Percentiles rank a stretch among this genome's conserved stretches.
Evolutionary conservation across 2,113 vertebrate genomes (phyloP).

Genomic region (Corythornis cristatus): DNA sequence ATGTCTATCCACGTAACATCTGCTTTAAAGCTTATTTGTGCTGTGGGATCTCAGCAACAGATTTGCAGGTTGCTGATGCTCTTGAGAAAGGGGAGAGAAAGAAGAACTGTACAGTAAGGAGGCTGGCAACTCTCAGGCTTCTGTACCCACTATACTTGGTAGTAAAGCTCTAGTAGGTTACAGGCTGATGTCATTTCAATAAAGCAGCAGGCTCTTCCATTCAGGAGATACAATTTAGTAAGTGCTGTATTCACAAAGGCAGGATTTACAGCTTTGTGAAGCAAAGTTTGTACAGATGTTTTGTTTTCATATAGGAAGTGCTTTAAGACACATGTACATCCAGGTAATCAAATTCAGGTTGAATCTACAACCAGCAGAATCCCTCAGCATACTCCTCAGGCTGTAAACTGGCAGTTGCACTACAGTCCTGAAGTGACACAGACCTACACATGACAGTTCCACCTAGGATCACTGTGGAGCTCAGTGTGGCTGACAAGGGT

Average conservation of each 20-base stretch:
- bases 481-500: rapidly evolving
- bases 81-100: not conserved
- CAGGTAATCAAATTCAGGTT: not conserved
- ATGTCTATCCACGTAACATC: not conserved
- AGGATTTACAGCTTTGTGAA: not conserved
- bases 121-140: not conserved
- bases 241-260: not conserved
- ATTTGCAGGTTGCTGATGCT: not conserved
- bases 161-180: not conserved
- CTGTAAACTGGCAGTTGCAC: not conserved
- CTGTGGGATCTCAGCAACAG: not conserved
- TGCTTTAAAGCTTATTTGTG: not conserved
- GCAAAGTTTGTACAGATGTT: not conserved
- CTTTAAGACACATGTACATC: rapidly evolving
- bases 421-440: not conserved
- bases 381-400: not conserved
- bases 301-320: not conserved
- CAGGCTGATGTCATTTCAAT: not conserved
- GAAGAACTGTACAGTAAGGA: not conserved
- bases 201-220: not conserved
- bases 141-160: not conserved
- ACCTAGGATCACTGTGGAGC: not conserved
- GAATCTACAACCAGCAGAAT: not conserved
- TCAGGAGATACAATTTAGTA: not conserved
- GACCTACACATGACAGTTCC: not conserved